Evolutionary conservation across 2,888 invertebrate species (phyloP), one percentile per base, ranked within the genome.

Genomic region (Escarpia spicata): DNA sequence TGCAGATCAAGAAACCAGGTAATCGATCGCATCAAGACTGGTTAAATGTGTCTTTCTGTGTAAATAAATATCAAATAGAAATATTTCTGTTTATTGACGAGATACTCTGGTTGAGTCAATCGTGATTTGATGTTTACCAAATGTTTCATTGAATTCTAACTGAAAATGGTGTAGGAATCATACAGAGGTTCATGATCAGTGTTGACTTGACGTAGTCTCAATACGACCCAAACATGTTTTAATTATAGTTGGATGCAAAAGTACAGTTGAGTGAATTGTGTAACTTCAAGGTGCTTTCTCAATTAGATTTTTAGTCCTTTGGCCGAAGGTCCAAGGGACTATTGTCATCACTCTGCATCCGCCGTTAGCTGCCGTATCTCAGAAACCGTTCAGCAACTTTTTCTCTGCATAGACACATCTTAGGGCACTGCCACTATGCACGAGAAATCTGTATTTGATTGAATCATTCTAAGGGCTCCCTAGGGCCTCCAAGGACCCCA

Each of bases 1-100:
- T 75, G 75, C 75, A 75, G 75, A 75, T 75, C n/a, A 75, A 75
- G 75, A 75, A 75, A 26, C 75, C 75, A 75, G 75, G 75, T 75
- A 75, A 75, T 75, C 19, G 75, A 26, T 26, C 6, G 75, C 15
- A 75, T 26, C 75, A 26, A 26, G n/a, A 75, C n/a, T 75, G 75
- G n/a, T 75, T 75, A 75, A 75, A n/a, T 75, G 75, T 26, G 19
- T 75, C 37, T 75, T 75, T 75, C n/a, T 75, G 75, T 75, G 4
- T 60, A 52, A 52, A 52, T 37, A 45, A 45, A 15, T 52, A 15
- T 52, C 52, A 52, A 15, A 52, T 75, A 4, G 26, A 75, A 75
- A 75, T n/a, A 75, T 75, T 6, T 19, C n/a, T 6, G n/a, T 6
- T 75, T n/a, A 75, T 75, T 26, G 75, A 26, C 19, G 19, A 75